phyloP scores from a whole-genome alignment of 2,797 vertebrate species.

The Tiaroga cobitis region DNA sequence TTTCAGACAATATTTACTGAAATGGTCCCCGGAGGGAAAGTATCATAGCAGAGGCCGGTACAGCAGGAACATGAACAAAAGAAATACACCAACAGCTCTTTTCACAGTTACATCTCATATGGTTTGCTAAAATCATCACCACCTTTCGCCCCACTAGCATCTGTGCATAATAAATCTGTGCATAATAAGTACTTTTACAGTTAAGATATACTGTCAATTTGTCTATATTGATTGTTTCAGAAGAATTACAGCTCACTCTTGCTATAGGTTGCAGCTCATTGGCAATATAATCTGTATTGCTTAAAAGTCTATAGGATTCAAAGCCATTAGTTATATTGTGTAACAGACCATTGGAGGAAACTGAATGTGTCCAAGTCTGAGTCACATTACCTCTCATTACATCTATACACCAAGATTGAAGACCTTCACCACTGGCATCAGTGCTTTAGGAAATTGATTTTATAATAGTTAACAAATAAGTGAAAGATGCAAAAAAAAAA shows the following conservation, averaged over 20 bases:
- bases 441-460: conserved; percentile 24
- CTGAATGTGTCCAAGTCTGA: neutral
- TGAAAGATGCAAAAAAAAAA: neutral
- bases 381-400: neutral
- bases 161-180: neutral
- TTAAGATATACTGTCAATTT: neutral
- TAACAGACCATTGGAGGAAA: neutral
- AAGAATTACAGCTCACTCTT: conserved; percentile 4
- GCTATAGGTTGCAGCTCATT: neutral
- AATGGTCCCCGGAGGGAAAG: conserved; percentile 6
- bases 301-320: neutral
- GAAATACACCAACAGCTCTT: neutral
- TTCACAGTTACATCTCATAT: neutral
- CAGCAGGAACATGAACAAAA: neutral
- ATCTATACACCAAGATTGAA: conserved; percentile 7
- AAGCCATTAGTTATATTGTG: conserved; percentile 3
- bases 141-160: too few species aligned
- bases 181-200: neutral
- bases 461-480: conserved; percentile 28
- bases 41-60: neutral
- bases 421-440: conserved; percentile 13
- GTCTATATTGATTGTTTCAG: neutral
- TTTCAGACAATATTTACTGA: conserved; percentile 26
- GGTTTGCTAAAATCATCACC: neutral
- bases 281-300: neutral